Evolutionary conservation across 2,797 vertebrate genomes (phyloP), one percentile per base, ranked within the genome.

Genomic region (Peromyscus melanophrys): DNA sequence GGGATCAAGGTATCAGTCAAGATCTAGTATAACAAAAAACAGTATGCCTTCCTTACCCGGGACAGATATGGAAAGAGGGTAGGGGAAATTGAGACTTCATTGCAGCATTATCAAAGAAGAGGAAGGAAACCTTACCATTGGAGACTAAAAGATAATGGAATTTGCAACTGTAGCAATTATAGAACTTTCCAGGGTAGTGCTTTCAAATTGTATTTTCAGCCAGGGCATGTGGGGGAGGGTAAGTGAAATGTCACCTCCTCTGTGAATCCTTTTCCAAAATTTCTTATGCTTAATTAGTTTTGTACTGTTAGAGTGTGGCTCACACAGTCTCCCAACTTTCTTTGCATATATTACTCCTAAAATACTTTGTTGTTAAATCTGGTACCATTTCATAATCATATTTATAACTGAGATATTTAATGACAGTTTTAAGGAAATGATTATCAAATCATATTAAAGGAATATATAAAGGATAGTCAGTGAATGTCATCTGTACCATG

Each of bases 351-450:
- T 31, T n/a, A 82, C 27, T 65, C 81, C 40, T 78, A 49, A 78
- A 52, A 43, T 16, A 67, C 6, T 91, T 71, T 69, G n/a, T 34
- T 90, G 65, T 76, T 75, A 46, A 34, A 11, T n/a, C 10, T 21
- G 43, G 55, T 80, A 52, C 10, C 6, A 43, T 76, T 81, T 88
- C 14, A 89, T 67, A 97, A 76, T 80, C 90, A 31, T 80, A 57
- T 95, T 57, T 63, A 57, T 92, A 65, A 86, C 21, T 63, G 57
- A 91, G 6, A 27, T 61, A 82, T 85, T 43, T 76, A 95, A 43
- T 49, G 40, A 93, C 21, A 82, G 40, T 81, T 90, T 95, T 89
- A 27, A 87, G n/a, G 9, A 86, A 95, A 92, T 78, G 81, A 43
- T 91, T 6, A 19, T 95, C 37, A 37, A 89, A 84, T 37, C 75